These are phyloP conservation scores for Callithrix jacchus DNA, from an alignment of 2,113 vertebrate species.

Conservation along the genomic window DNA sequence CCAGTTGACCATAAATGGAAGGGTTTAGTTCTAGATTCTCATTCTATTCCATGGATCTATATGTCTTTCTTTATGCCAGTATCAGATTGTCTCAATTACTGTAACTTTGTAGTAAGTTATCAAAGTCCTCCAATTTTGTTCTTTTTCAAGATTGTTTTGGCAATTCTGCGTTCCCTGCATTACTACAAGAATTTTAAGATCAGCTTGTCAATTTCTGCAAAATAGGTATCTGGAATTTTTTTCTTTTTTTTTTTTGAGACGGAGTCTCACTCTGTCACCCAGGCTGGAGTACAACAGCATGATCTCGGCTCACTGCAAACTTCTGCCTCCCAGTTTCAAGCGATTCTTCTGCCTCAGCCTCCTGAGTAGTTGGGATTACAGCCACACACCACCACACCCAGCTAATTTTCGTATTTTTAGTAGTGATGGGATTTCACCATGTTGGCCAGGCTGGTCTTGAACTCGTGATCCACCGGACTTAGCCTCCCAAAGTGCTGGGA, in stretches of 20 bases:
- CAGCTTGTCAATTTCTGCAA: background rate
- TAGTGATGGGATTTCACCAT: too few species aligned
- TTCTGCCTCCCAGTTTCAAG: too few species aligned
- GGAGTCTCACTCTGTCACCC: too few species aligned
- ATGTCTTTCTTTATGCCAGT: background rate
- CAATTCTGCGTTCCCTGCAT: background rate
- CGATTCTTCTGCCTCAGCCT: too few species aligned
- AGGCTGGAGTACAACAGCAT: too few species aligned
- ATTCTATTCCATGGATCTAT: background rate
- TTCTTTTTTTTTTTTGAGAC: too few species aligned
- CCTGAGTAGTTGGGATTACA: too few species aligned
- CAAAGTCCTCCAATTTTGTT: background rate
- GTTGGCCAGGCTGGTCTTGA: too few species aligned
- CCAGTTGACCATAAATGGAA: background rate
- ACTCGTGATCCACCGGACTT: too few species aligned
- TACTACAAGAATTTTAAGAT: background rate
- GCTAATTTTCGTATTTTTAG: too few species aligned
- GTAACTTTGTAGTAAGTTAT: background rate
- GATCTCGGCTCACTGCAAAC: too few species aligned
- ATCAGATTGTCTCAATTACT: background rate
- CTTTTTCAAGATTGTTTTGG: background rate
- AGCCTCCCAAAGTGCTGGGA: too few species aligned
- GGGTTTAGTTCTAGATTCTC: background rate
- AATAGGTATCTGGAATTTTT: background rate
- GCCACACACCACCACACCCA: fast-evolving